Base-by-base conservation (phyloP, 1,140 invertebrate species). In the Aleiodes sp. region DNA sequence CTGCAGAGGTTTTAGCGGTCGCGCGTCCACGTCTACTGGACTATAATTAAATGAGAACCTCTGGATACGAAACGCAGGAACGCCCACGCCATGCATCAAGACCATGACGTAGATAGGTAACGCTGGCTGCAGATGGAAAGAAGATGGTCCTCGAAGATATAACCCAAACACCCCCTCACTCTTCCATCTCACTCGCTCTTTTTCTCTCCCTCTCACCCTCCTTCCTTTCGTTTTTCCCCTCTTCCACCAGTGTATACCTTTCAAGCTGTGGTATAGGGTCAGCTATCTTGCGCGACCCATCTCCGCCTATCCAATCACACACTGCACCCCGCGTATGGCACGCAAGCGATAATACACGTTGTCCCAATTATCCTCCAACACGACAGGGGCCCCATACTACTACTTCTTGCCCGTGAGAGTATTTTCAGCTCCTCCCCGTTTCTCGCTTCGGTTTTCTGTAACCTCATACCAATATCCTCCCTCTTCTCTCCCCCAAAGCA, bases 281-380 rank as follows among this genome's bases (percentile, higher is more conserved):
- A 84, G 81, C 81, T 86, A 86, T 86, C 83, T 85, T 76, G 79
- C 76, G 83, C 84, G 84, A 84, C 83, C 83, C 83, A 86, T 85
- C 84, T 84, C 83, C 84, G 84, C 82, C 83, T 84, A 84, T 84
- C 83, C 83, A 86, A 86, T 86, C 83, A 84, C 84, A 85, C 79
- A 82, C 81, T 70, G 76, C 73, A 75, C 76, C 74, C 76, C 78
- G 76, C 74, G 69, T 80, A 80, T 79, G 73, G 77, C 78, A 81
- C 78, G 78, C 77, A 80, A 77, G 69, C 78, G 76, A 80, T 81
- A 80, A 80, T 79, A 79, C 79, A 80, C 75, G 74, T 75, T 78
- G 78, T 82, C 79, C 81, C 78, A 82, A 82, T 82, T 82, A 82
- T 82, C 79, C 75, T 68, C 70, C 77, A 78, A 82, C 81, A 82